Conservation (phyloP, 2,888 invertebrate genomes). For the Parnassius orleans region DNA sequence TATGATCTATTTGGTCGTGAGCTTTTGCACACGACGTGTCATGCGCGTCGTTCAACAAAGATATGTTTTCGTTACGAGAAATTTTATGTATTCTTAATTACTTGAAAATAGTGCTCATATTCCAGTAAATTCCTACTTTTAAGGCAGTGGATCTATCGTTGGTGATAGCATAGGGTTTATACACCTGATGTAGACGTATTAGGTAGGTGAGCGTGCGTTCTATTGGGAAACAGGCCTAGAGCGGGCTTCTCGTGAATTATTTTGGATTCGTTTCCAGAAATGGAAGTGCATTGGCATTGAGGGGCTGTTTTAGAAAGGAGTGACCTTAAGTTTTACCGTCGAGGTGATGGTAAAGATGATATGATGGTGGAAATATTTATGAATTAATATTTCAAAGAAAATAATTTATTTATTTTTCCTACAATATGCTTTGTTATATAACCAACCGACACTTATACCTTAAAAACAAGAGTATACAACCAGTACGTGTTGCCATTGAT, state of each 20-base stretch:
- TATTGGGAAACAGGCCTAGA: conserved; percentile 42
- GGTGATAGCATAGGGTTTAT: conserved; percentile 47
- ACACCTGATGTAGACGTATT: conserved; percentile 69
- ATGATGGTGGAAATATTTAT: too few relatives aligned
- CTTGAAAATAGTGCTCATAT: conserved; percentile 29
- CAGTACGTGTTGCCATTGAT: too few relatives aligned
- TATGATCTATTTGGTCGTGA: conserved; percentile 60
- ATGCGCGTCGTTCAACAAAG: conserved; percentile 37
- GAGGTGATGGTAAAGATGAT: too few relatives aligned
- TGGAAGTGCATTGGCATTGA: conserved; percentile 25
- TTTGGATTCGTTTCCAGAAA: conserved; percentile 20
- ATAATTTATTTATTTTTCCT: too few relatives aligned
- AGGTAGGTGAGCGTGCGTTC: conserved; percentile 56
- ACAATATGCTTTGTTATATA: too few relatives aligned
- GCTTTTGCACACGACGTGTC: conserved; percentile 59
- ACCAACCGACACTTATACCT: too few relatives aligned
- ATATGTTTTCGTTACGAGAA: conserved; percentile 18
- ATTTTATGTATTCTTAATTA: conserved; percentile 22
- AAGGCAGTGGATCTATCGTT: conserved; percentile 24
- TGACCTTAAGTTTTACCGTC: too few relatives aligned
- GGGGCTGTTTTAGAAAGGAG: neutral
- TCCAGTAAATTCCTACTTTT: conserved; percentile 12
- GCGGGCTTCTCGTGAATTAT: conserved; percentile 24
- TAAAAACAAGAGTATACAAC: too few relatives aligned
- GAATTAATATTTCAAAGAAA: too few relatives aligned